These are phyloP conservation scores for Gallinago nigripennis DNA, from an alignment of 2,797 vertebrate species.

Conservation along the genomic window DNA sequence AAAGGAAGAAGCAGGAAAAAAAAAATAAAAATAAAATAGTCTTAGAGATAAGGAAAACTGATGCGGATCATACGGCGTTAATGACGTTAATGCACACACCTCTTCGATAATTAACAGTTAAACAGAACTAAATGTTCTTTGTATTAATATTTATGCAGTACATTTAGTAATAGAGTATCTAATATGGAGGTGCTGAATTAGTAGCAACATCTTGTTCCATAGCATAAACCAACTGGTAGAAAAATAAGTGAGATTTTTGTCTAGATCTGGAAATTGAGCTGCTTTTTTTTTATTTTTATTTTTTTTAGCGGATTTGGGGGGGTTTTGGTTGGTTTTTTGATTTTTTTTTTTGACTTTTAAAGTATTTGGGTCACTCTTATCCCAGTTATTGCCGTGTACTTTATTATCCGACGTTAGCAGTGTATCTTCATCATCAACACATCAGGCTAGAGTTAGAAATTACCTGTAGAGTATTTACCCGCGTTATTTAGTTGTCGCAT, in stretches of 20 bases:
- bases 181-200: conserved; percentile 69
- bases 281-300: conserved; percentile 33
- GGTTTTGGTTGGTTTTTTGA: not conserved
- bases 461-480: conserved; percentile 29
- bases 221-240: conserved; percentile 66
- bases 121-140: conserved; percentile 59
- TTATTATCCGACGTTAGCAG: conserved; percentile 27
- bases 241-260: conserved; percentile 51
- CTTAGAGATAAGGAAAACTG: conserved; percentile 45
- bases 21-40: not conserved
- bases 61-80: conserved; percentile 24
- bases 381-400: conserved; percentile 60
- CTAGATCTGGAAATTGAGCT: conserved; percentile 67
- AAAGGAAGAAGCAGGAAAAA: conserved; percentile 23
- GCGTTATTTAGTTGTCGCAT: conserved; percentile 20
- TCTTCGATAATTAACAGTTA: conserved; percentile 61
- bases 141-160: conserved; percentile 81
- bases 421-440: conserved; percentile 37
- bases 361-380: conserved; percentile 49
- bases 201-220: conserved; percentile 65
- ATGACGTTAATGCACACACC: conserved; percentile 44
- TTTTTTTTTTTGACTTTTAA: not conserved
- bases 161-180: conserved; percentile 73
- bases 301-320: conserved; percentile 34
- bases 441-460: conserved; percentile 32